These are phyloP conservation scores for Cyprinodon brontotheroides DNA, from an alignment of 2,113 vertebrate genomes.

Conservation along the genomic window DNA sequence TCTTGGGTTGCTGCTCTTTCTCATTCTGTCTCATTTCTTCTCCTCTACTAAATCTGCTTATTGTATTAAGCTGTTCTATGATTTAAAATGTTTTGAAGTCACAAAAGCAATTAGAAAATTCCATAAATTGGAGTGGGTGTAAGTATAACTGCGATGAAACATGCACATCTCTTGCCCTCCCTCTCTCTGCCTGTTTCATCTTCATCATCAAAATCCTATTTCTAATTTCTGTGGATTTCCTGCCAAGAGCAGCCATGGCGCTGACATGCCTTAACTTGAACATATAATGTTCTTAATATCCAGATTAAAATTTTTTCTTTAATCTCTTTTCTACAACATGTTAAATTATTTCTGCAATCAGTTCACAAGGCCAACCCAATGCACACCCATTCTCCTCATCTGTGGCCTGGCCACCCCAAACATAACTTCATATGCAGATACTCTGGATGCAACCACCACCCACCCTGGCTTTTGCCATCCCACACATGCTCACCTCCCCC, in stretches of 20 bases:
- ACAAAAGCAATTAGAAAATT: slow-evolving; percentile 73
- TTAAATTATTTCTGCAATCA: slow-evolving; percentile 82
- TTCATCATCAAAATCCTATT: slow-evolving; percentile 78
- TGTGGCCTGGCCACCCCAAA: slow-evolving; percentile 59
- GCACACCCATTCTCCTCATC: slow-evolving; percentile 43
- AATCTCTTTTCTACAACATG: slow-evolving; percentile 80
- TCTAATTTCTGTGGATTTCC: slow-evolving; percentile 81
- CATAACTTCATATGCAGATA: slow-evolving; percentile 60
- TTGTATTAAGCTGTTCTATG: slow-evolving; percentile 62
- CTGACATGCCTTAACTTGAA: slow-evolving; percentile 77
- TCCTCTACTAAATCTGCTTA: slow-evolving; percentile 69
- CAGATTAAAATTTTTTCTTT: slow-evolving; percentile 79
- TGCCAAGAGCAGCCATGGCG: slow-evolving; percentile 62
- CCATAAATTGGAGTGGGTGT: slow-evolving; percentile 48
- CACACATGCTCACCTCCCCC: slow-evolving; percentile 39
- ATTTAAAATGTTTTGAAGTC: slow-evolving; percentile 69
- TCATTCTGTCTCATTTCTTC: slow-evolving; percentile 19
- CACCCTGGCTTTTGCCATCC: slow-evolving; percentile 22
- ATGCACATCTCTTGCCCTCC: slow-evolving; percentile 35
- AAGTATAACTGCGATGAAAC: slow-evolving; percentile 37
- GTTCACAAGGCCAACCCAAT: slow-evolving; percentile 67
- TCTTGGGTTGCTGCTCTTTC: slow-evolving; percentile 23
- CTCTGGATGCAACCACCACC: slow-evolving; percentile 52
- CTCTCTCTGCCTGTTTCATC: slow-evolving; percentile 42
- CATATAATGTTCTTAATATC: slow-evolving; percentile 83